These are phyloP conservation scores for Osmerus mordax DNA, from an alignment of 2,113 vertebrate genomes.

Conservation along the genomic window DNA sequence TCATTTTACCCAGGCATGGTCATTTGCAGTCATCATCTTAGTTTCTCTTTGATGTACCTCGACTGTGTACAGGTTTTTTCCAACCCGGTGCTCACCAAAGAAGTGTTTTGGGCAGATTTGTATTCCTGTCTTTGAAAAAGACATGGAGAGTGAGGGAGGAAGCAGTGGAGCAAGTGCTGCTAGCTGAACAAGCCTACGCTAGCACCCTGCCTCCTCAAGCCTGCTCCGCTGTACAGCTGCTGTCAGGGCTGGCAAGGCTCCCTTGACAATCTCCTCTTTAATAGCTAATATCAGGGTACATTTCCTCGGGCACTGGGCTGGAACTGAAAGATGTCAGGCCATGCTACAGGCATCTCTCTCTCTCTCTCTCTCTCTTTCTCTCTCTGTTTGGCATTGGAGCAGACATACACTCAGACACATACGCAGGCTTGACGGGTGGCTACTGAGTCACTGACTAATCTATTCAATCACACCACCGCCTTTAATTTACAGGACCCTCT, in stretches of 20 bases:
- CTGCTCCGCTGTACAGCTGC: constrained; percentile 55
- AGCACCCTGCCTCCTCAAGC: constrained; percentile 23
- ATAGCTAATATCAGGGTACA: constrained; percentile 80
- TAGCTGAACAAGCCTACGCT: constrained; percentile 22
- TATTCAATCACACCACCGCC: constrained; percentile 11
- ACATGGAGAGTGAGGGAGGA: constrained; percentile 1
- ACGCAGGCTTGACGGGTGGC: constrained; percentile 28
- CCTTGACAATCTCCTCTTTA: constrained; percentile 77
- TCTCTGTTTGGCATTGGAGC: constrained; percentile 8
- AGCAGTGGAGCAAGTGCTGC: constrained; percentile 7
- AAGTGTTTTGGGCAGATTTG: not conserved
- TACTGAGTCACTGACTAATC: constrained; percentile 52
- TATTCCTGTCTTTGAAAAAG: constrained; percentile 9
- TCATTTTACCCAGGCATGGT: no score
- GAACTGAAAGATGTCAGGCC: constrained; percentile 67
- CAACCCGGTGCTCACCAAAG: not conserved
- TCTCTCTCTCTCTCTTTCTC: not conserved
- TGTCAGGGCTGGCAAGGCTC: constrained; percentile 61
- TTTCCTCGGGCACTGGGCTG: constrained; percentile 73
- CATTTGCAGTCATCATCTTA: no score
- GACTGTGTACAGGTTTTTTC: no score
- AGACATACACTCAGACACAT: not conserved
- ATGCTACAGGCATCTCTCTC: constrained; percentile 52
- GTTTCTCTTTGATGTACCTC: no score
- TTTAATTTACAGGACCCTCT: not conserved